A percentile compares a stretch with the other conserved stretches of the same genome.
Evolutionary conservation across 1,140 invertebrate species (phyloP).

Genomic region (Helicoverpa armigera): DNA sequence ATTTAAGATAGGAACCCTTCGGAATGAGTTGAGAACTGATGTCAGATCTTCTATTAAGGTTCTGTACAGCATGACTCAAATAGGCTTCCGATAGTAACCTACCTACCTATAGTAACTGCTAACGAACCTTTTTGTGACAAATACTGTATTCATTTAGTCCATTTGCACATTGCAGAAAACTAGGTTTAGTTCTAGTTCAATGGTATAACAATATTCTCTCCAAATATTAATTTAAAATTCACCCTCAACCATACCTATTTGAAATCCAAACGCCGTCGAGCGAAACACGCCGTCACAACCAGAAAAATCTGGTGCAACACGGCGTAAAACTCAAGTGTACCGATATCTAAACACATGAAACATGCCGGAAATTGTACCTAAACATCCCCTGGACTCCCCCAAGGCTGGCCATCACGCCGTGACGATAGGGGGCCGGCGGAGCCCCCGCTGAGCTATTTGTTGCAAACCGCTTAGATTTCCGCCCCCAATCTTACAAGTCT

Average conservation of each 20-base stretch:
- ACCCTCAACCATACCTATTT: too few relatives aligned
- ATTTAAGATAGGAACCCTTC: too few relatives aligned
- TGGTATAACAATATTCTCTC: too few relatives aligned
- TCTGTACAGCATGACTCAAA: too few relatives aligned
- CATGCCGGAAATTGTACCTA: slow-evolving; percentile 41
- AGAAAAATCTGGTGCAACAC: neutral
- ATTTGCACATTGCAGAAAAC: too few relatives aligned
- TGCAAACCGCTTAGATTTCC: slow-evolving; percentile 72
- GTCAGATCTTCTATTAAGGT: too few relatives aligned
- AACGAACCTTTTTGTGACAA: too few relatives aligned
- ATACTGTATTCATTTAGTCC: too few relatives aligned
- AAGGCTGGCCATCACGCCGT: slow-evolving; percentile 50
- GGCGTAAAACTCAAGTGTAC: slow-evolving; percentile 13
- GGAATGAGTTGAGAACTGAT: too few relatives aligned
- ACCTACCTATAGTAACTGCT: neutral
- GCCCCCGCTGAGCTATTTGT: slow-evolving; percentile 77
- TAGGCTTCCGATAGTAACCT: neutral
- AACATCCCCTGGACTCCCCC: slow-evolving; percentile 41
- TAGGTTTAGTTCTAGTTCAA: too few relatives aligned
- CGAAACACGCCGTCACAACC: neutral
- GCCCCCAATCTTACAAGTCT: slow-evolving; percentile 48
- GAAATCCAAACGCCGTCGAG: neutral
- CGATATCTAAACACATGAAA: slow-evolving; percentile 36
- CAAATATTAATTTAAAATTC: too few relatives aligned
- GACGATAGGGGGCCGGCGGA: slow-evolving; percentile 55